Evolutionary conservation across 2,888 invertebrate species (phyloP).

Genomic region (Mimachlamys varia): DNA sequence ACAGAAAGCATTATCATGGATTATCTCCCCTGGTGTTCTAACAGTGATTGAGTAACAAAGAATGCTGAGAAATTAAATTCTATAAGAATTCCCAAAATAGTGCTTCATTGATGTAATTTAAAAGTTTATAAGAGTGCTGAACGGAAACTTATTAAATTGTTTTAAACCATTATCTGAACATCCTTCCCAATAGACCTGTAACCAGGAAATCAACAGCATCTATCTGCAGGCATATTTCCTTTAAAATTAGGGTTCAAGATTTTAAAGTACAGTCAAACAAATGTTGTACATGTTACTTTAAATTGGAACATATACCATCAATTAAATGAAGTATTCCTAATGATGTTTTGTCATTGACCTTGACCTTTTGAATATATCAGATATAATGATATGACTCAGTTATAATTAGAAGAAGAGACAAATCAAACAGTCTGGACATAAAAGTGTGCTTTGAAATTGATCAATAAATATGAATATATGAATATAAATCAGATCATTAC

Average conservation of each 20-base stretch:
- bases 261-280: too few species aligned
- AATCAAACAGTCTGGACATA: neutral
- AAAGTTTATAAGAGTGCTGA: neutral
- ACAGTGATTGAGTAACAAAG: too few species aligned
- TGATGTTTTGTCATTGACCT: too few species aligned
- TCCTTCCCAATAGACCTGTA: neutral
- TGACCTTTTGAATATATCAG: too few species aligned
- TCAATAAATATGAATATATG: neutral
- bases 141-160: neutral
- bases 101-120: neutral
- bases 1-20: too few species aligned
- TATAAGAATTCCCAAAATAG: neutral
- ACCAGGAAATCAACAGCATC: neutral
- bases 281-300: too few species aligned
- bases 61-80: too few species aligned
- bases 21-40: too few species aligned
- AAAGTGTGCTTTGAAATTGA: neutral
- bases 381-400: neutral
- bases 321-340: too few species aligned
- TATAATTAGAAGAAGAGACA: neutral
- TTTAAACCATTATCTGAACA: neutral
- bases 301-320: too few species aligned
- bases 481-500: conserved; percentile 9
- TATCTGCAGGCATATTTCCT: neutral
- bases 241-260: neutral